phyloP scores from a whole-genome alignment of 1,140 invertebrate genomes.

The Wasmannia auropunctata region DNA sequence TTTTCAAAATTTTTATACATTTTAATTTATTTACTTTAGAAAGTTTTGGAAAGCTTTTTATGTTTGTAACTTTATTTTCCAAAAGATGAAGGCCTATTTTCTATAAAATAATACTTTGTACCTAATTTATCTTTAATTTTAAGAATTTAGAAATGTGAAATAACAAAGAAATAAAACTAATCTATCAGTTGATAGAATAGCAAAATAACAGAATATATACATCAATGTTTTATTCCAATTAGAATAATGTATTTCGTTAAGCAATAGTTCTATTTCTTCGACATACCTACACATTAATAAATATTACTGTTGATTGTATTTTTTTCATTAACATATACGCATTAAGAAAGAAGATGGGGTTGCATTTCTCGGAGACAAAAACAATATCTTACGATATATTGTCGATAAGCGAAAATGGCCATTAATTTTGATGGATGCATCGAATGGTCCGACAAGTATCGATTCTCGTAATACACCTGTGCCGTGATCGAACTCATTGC shows the following conservation, averaged over 20 bases:
- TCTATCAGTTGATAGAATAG: background rate
- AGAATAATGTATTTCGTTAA: background rate
- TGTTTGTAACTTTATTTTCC: background rate
- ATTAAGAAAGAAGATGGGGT: background rate
- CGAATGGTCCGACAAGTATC: constrained; percentile 50
- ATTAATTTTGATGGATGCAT: constrained; percentile 51
- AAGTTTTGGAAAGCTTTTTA: no score
- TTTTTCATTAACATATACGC: background rate
- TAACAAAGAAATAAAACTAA: background rate
- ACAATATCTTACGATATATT: background rate
- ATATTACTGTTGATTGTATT: background rate
- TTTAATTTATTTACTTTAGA: background rate
- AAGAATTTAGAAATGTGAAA: background rate
- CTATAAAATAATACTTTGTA: background rate
- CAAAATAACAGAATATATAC: no score
- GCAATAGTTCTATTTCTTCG: background rate
- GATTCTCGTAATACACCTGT: constrained; percentile 65
- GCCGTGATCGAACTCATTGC: constrained; percentile 63
- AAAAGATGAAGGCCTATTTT: background rate
- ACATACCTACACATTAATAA: background rate
- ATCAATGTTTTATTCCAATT: background rate
- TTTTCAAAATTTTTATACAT: background rate
- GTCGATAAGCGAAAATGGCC: constrained; percentile 21
- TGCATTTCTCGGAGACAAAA: constrained; percentile 31
- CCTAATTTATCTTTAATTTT: background rate